phyloP scores from a whole-genome alignment of 2,888 invertebrate genomes.

The Ochlodes sylvanus region DNA sequence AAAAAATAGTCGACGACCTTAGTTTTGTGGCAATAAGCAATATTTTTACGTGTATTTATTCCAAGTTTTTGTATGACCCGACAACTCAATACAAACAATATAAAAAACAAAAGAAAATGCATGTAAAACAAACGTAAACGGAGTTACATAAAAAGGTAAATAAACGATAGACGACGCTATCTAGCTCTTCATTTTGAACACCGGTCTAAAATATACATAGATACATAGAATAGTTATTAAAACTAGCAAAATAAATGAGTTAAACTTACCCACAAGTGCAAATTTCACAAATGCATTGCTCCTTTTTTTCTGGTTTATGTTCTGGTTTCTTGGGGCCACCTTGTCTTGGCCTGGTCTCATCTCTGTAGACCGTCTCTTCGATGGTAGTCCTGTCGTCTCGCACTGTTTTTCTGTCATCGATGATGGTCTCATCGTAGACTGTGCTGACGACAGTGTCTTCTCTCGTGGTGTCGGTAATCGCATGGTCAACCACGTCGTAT shows the following conservation, averaged over 20 bases:
- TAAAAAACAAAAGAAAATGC: no score
- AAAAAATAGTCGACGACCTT: no score
- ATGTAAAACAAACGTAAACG: no score
- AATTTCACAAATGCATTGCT: conserved; percentile 95
- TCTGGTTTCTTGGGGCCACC: conserved; percentile 78
- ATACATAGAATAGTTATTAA: no score
- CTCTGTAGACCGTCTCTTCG: conserved; percentile 67
- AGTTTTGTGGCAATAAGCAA: no score
- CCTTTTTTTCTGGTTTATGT: conserved; percentile 75
- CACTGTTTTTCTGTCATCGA: conserved; percentile 75
- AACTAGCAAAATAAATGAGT: neutral
- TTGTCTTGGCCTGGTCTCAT: conserved; percentile 70
- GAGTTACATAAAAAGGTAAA: no score
- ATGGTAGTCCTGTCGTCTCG: conserved; percentile 75
- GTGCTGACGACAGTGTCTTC: conserved; percentile 75
- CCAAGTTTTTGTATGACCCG: no score
- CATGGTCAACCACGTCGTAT: conserved; percentile 81
- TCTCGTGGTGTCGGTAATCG: conserved; percentile 75
- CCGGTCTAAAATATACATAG: no score
- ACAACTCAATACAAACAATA: no score
- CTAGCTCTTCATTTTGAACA: no score
- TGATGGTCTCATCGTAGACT: conserved; percentile 76
- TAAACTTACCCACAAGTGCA: conserved; percentile 95
- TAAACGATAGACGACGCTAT: no score
- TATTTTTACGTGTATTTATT: no score